Evolutionary conservation across 2,888 invertebrate genomes (phyloP).

Genomic region (Phyllotreta cruciferae): DNA sequence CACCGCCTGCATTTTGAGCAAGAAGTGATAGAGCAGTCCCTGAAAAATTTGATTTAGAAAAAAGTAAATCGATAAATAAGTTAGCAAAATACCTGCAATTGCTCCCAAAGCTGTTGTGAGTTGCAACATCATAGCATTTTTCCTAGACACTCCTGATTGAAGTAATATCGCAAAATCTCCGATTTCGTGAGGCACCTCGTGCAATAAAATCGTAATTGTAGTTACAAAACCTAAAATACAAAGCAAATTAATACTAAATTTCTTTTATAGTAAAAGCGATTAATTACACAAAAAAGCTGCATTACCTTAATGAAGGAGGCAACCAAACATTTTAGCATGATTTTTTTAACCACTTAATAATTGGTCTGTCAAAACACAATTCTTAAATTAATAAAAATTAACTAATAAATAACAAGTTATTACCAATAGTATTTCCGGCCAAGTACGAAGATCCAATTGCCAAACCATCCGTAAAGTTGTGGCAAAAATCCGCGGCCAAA

Average conservation of each 20-base stretch:
- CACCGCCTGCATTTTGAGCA: conserved; percentile 76
- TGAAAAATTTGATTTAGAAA: conserved; percentile 61
- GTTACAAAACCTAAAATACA: conserved; percentile 70
- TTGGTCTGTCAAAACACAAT: too few relatives aligned
- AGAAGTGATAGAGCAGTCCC: conserved; percentile 90
- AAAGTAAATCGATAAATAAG: not conserved
- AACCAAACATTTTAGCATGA: too few relatives aligned
- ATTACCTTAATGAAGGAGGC: too few relatives aligned
- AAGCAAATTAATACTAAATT: not conserved
- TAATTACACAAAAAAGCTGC: too few relatives aligned
- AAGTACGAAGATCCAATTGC: conserved; percentile 98
- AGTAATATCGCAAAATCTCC: conserved; percentile 99
- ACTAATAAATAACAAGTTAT: not conserved
- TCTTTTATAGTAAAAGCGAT: not conserved
- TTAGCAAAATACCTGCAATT: conserved; percentile 70
- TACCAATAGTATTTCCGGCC: conserved; percentile 85
- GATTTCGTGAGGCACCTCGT: conserved; percentile 99
- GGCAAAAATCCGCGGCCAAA: conserved; percentile 96
- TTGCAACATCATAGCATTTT: conserved; percentile 94
- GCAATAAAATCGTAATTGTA: conserved; percentile 93
- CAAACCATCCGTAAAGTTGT: conserved; percentile 99
- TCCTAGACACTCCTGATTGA: conserved; percentile 93
- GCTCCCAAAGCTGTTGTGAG: conserved; percentile 95
- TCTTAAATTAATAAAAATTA: not conserved
- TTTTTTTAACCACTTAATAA: not conserved